Base-by-base conservation (phyloP, 2,113 vertebrate species). In the Zapus hudsonius region DNA sequence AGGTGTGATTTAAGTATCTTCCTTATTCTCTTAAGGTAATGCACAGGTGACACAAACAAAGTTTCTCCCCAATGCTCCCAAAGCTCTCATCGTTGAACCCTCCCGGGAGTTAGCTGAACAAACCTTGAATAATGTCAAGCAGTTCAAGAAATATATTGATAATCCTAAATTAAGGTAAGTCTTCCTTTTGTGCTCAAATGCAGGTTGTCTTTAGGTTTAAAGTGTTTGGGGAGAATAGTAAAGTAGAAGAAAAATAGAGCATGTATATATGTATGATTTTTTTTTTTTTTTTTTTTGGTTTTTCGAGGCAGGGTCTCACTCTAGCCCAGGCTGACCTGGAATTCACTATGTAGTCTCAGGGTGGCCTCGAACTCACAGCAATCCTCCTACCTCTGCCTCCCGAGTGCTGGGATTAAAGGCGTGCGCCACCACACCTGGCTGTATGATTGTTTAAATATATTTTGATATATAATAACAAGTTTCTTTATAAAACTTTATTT, bases 31-130 rank as follows among this genome's bases (percentile, higher is more conserved):
- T 73, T 74, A 96, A 99, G 99, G 99, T 92, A 99, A 25, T 33
- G 99, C 99, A 0, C 99, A 99, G 88, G 99, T 99, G 78, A 98
- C 97, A 90, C 99, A 99, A 86, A 98, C 98, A 11, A 99, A 99
- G 90, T 97, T 98, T 38, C 97, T 98, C 27, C 98, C 98, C 73
- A 99, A 99, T 44, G 98, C 99, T 70, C 99, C 99, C 0, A 99
- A 99, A 97, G 99, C 99, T 0, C 97, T 99, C 91, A 99, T 99
- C 73, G 98, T 99, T 0, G 99, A 99, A 69, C 99, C 99, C 0
- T 99, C 99, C 1, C 99, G 99, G 91, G 99, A 99, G 93, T 89
- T 99, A 76, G 99, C 99, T 8, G 99, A 99, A 81, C 99, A 99
- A 94, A 99, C 99, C 15, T 97, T 99, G 92, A 99, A 99, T 97